Evolutionary conservation across 2,113 vertebrate genomes (phyloP).

Genomic region (Crotalus tigris): DNA sequence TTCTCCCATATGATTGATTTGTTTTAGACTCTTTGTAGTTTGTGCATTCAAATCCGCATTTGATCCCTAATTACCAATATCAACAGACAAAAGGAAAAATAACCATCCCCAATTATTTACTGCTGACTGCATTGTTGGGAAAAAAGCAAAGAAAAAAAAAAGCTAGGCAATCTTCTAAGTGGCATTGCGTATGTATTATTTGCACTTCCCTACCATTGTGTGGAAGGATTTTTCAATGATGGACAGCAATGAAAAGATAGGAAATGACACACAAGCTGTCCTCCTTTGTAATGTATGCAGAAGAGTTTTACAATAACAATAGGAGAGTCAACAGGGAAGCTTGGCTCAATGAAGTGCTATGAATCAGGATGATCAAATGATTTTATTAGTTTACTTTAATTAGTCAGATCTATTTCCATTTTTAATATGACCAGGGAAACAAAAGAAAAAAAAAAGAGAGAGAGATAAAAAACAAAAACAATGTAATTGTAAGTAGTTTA

Average conservation of each 20-base stretch:
- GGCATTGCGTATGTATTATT: slow-evolving; percentile 16
- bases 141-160: slow-evolving; percentile 30
- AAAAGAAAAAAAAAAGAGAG: neutral
- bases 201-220: slow-evolving; percentile 28
- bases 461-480: slow-evolving; percentile 28
- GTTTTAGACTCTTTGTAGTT: neutral
- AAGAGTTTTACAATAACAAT: slow-evolving; percentile 72
- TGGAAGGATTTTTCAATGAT: slow-evolving; percentile 40
- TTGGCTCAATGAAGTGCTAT: slow-evolving; percentile 61
- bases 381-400: slow-evolving; percentile 80
- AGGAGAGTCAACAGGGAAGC: slow-evolving; percentile 77
- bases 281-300: slow-evolving; percentile 60
- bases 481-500: slow-evolving; percentile 76
- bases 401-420: slow-evolving; percentile 77
- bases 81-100: slow-evolving; percentile 4
- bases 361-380: slow-evolving; percentile 81
- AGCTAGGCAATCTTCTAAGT: slow-evolving; percentile 15
- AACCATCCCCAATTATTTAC: slow-evolving; percentile 18
- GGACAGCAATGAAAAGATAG: slow-evolving; percentile 50
- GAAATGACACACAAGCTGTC: slow-evolving; percentile 47
- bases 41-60: slow-evolving; percentile 4
- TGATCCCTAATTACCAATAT: slow-evolving; percentile 10
- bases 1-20: neutral
- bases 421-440: slow-evolving; percentile 68
- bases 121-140: neutral